A percentile compares a stretch with the other conserved stretches of the same genome.
Evolutionary conservation across 2,113 vertebrate genomes (phyloP).

Genomic region (Accipiter virgatus): DNA sequence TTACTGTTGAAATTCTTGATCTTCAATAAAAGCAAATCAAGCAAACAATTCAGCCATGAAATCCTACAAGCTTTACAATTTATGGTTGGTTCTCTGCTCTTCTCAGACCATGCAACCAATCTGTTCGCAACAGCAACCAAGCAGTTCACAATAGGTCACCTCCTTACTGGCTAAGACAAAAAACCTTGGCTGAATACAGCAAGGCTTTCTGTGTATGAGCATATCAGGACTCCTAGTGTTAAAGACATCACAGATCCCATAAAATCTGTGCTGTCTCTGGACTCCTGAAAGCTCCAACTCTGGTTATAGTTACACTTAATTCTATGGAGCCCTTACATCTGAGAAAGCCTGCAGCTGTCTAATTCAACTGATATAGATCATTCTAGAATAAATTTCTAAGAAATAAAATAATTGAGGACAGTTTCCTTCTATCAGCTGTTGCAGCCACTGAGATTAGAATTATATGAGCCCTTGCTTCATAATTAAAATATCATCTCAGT

Average conservation of each 20-base stretch:
- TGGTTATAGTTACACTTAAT: background rate
- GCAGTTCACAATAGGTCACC: background rate
- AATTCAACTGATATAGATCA: background rate
- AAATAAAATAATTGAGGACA: background rate
- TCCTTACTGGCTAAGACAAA: background rate
- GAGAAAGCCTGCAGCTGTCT: background rate
- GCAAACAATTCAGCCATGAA: background rate
- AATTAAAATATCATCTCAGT: background rate
- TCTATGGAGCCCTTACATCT: background rate
- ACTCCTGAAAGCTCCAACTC: background rate
- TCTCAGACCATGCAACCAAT: background rate
- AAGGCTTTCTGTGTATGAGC: background rate
- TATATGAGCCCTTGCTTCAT: background rate
- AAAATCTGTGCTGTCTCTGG: background rate
- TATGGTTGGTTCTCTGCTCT: background rate
- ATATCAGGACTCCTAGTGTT: background rate
- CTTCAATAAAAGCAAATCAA: conserved; percentile 8
- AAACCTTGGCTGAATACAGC: background rate
- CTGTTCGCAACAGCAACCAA: background rate
- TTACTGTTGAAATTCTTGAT: conserved; percentile 1
- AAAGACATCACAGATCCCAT: background rate
- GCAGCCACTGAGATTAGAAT: background rate
- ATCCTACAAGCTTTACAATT: background rate
- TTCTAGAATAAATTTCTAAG: background rate
- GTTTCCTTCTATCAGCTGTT: background rate